Percentiles rank a stretch among this genome's conserved stretches.
These are phyloP conservation scores for Macrotus californicus DNA, from an alignment of 2,113 vertebrate species.

Conservation along the genomic window DNA sequence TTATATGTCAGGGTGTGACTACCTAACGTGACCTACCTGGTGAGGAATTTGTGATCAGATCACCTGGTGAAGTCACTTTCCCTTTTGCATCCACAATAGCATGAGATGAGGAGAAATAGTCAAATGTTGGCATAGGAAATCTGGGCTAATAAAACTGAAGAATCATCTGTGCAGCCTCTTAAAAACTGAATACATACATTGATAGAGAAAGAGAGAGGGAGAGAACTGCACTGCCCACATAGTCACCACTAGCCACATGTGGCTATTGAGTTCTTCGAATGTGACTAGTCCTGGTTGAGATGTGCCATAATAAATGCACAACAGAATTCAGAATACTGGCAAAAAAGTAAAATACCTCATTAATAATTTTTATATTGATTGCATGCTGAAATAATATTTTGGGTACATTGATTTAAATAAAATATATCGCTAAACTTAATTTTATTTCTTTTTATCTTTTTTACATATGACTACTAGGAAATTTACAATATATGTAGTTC, in stretches of 20 bases:
- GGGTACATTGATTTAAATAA: background rate
- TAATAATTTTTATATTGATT: background rate
- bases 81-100: background rate
- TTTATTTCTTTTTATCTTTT: background rate
- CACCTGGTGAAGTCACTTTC: background rate
- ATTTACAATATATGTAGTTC: background rate
- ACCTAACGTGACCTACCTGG: too few relatives aligned
- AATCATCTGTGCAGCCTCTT: background rate
- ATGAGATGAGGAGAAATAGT: background rate
- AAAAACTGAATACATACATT: background rate
- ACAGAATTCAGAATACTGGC: background rate
- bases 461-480: background rate
- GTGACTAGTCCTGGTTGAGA: background rate
- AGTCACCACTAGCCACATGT: background rate
- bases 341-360: background rate
- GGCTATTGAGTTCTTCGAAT: background rate
- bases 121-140: background rate
- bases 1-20: too few relatives aligned
- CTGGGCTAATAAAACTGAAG: background rate
- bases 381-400: slow-evolving; percentile 4
- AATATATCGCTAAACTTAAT: background rate
- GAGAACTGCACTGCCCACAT: background rate
- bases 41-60: too few relatives aligned
- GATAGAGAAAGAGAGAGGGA: background rate
- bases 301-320: background rate